Base-by-base conservation (phyloP, 2,113 vertebrate genomes). In the Eudyptes chrysolophus region DNA sequence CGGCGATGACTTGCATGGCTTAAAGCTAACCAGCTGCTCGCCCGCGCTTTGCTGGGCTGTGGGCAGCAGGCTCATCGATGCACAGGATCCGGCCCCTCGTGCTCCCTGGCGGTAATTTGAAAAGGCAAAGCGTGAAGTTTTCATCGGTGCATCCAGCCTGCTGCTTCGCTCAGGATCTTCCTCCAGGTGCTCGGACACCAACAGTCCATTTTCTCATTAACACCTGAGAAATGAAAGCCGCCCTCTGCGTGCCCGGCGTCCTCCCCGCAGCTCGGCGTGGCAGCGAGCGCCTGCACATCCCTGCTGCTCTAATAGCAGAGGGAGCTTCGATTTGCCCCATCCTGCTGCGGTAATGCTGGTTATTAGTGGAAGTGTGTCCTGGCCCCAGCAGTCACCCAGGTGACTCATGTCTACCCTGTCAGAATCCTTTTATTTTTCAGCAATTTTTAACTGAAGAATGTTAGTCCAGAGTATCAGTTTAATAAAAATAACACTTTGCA, bases 381-480 rank as follows among this genome's bases (percentile, higher is more conserved):
- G 69, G 80, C 84, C 87, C 64, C 96, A 58, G 89, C 72, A 46
- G 84, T 48, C 49, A 21, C 78, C 72, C 89, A 94, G 94, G 91
- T 97, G 95, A 91, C 26, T 96, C 80, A 16, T 69, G 80, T 92
- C 91, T 69, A 46, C n/a, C 52, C 92, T 51, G 88, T 84, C 86
- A 93, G 77, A 77, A 85, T 44, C 72, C 77, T 32, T 62, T 77
- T n/a, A 24, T 81, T 89, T 89, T 93, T 82, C 74, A 58, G 81
- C 16, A 29, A 6, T 77, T 82, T 92, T 95, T 10, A 54, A 30
- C 89, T 2, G 55, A 32, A n/a, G 76, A 83, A 78, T 29, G 65
- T 72, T 87, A 38, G 16, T 77, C 85, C 22, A 7, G 55, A 79
- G 80, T 91, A 55, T 88, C 86, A 42, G 30, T 76, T 96, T 92